A percentile compares a stretch with the other conserved stretches of the same genome.
These are phyloP conservation scores for Oncopodura yosiiana DNA, from an alignment of 1,140 invertebrate genomes.

Conservation along the genomic window DNA sequence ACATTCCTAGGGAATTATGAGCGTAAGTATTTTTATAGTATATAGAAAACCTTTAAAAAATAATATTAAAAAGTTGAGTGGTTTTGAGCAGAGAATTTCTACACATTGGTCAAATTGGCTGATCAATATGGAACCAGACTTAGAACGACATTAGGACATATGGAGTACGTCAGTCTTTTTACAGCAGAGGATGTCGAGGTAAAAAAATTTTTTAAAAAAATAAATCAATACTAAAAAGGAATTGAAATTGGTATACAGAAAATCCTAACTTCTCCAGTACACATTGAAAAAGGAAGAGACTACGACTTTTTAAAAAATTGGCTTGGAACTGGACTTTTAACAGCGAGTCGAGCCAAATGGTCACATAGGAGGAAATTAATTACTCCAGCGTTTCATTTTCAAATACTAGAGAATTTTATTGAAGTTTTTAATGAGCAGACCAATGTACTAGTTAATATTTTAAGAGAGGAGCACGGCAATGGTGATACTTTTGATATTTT, in stretches of 20 bases:
- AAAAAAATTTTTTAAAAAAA: no score
- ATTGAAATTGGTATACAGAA: conserved; percentile 33
- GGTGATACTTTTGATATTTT: conserved; percentile 42
- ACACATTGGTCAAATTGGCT: no score
- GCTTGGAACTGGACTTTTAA: conserved; percentile 76
- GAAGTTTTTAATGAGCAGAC: conserved; percentile 50
- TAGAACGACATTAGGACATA: no score
- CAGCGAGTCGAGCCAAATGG: conserved; percentile 53
- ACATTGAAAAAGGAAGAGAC: conserved; percentile 70
- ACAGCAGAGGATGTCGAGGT: no score
- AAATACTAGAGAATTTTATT: conserved; percentile 52
- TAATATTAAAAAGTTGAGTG: no score
- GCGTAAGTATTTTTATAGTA: no score
- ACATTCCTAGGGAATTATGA: no score
- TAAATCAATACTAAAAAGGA: no score
- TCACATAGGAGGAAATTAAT: conserved; percentile 46
- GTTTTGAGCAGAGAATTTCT: no score
- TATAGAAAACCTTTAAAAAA: no score
- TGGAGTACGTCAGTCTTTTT: no score
- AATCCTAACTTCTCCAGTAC: conserved; percentile 56
- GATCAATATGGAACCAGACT: no score
- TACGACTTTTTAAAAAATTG: conserved; percentile 79
- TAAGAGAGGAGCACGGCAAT: conserved; percentile 34
- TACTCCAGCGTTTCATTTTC: conserved; percentile 57
- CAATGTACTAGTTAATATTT: conserved; percentile 41